Evolutionary conservation across 1,140 invertebrate species (phyloP), one percentile per base, ranked within the genome.

Genomic region (Piezodorus guildinii): DNA sequence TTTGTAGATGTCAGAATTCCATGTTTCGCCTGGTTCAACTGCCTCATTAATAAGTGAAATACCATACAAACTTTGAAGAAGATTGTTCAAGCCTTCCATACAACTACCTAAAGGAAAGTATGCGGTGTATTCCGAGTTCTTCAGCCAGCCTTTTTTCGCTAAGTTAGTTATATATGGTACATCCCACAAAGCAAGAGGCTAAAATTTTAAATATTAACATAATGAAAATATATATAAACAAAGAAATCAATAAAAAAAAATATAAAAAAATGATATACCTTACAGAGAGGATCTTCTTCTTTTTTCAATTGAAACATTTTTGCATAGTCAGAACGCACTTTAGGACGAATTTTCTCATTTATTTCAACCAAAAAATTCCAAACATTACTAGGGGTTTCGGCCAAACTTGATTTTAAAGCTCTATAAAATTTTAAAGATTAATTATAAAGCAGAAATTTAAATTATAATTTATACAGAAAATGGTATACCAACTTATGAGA

Each of bases 31-130:
- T 44, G 80, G 76, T 54, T 82, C 74, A 66, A 88, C 78, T 65
- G 90, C 83, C 52, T 83, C 80, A 64, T 82, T 78, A 62, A 87
- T 75, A 9, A 98, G 74, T 6, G 77, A 81, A 27, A 98, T 86
- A 5, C 86, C 87, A 72, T 87, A 96, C 0, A 98, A 76, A 49
- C 81, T 78, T 60, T 87, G 79, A 44, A 94, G 87, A 10, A 98
- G 75, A 70, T 85, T 82, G 75, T 94, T 93, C 4, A 98, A 75
- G 0, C 96, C 96, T 70, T 98, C 93, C 92, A 98, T 98, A 71
- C 94, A 96, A 60, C 84, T 81, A 10, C 95, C 95, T 0, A 98
- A 77, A 0, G 94, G 96, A 74, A 98, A 96, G 73, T 96, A 98
- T 0, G 91, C 87, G 45, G 85, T 78, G 71, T 87, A 90, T 70